These are phyloP conservation scores for Plecturocebus donacophilus DNA, from an alignment of 2,113 vertebrate species.

Conservation along the genomic window DNA sequence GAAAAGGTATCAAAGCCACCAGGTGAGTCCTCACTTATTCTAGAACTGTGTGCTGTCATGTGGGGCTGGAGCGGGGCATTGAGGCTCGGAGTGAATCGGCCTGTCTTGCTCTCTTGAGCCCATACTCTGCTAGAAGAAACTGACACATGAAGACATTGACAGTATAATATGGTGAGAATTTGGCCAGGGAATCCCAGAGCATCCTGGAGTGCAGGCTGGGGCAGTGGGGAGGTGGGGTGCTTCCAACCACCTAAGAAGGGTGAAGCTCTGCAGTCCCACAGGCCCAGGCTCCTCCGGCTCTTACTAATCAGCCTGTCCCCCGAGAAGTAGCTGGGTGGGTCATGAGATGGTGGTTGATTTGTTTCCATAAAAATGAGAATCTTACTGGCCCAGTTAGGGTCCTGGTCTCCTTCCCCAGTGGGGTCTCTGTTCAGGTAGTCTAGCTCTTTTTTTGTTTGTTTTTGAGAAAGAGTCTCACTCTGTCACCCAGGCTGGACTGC, in stretches of 20 bases:
- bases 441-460: no score
- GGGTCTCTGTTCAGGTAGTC: no score
- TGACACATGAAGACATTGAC: neutral
- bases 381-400: neutral
- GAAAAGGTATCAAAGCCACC: neutral
- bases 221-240: neutral
- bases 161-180: rapidly evolving
- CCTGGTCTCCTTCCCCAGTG: rapidly evolving
- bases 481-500: no score
- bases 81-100: neutral
- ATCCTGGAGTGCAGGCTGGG: neutral
- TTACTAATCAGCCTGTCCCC: neutral
- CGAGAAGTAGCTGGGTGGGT: neutral
- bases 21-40: neutral
- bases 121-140: neutral
- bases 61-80: rapidly evolving
- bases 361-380: neutral
- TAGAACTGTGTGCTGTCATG: rapidly evolving
- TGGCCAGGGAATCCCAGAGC: neutral
- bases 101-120: neutral
- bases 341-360: neutral
- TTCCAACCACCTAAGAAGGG: neutral
- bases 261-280: neutral
- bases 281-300: neutral
- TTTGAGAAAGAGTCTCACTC: no score